Conservation (phyloP, 2,113 vertebrate genomes). For the Prinia subflava region DNA sequence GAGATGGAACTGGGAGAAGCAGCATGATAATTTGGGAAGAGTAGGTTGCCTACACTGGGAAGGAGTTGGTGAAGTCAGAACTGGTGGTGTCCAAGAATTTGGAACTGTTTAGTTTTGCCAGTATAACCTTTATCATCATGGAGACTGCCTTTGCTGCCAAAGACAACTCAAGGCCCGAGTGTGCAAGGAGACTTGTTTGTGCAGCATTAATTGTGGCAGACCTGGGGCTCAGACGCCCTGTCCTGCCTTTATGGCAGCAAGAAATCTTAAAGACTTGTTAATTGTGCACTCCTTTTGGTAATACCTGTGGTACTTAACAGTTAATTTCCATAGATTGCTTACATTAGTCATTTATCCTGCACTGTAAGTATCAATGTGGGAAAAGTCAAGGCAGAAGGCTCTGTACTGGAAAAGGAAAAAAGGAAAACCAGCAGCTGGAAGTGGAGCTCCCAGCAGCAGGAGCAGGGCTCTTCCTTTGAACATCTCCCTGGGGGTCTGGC, state of each 20-base stretch:
- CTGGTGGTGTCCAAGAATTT: background rate
- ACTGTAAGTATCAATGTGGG: background rate
- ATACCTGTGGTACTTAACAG: background rate
- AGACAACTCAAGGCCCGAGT: background rate
- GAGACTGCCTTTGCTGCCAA: background rate
- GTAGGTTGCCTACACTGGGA: background rate
- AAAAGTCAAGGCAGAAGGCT: background rate
- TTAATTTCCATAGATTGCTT: background rate
- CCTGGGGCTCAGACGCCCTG: fast-evolving
- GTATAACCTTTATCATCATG: fast-evolving
- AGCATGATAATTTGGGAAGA: fast-evolving
- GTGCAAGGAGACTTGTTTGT: background rate
- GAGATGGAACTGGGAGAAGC: background rate
- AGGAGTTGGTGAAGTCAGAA: background rate
- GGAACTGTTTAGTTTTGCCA: background rate
- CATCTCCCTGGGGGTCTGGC: background rate
- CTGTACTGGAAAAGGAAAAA: background rate
- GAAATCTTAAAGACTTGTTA: background rate
- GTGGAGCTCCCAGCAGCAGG: background rate
- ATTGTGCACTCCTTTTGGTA: background rate
- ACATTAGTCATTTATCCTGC: background rate
- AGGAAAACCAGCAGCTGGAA: background rate
- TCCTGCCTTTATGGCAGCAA: background rate
- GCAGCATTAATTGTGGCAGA: background rate
- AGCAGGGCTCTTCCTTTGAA: background rate